Base-by-base conservation (phyloP, 2,888 invertebrate genomes). In the Aradus depressus region DNA sequence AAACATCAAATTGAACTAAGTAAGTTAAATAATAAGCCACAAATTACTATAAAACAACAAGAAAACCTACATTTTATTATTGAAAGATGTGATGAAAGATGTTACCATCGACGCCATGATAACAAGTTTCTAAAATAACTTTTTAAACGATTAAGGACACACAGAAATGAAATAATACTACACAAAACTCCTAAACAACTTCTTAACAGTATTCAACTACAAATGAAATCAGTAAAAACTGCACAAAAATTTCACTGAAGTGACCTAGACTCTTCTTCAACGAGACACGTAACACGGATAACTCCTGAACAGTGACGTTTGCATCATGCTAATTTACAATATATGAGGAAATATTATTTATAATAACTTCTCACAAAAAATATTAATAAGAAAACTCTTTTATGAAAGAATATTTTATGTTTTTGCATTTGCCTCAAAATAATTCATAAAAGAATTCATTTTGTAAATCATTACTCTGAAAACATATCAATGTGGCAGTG, bases 1-100 rank as follows among this genome's bases (percentile, higher is more conserved):
- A 43, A 28, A 14, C 34, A 22, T 4, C 2, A 32, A 45, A 23
- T 19, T 37, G 37, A 47, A 35, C 21, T 1, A 25, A 35, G 2
- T 4, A 44, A 23, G 3, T 26, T 3, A 18, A 39, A 32, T 35
- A 6, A 12, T 31, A 14, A 4, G 14, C 22, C 31, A 19, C 28
- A 44, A 23, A 22, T 10, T 23, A 18, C 2, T 22, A 31, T 5
- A n/a, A 37, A 26, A 26, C 16, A 10, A n/a, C n/a, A 23, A 35
- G 22, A 44, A 53, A 44, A 55, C 56, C 51, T 51, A 56, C 56
- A 56, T 37, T 48, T 44, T 56, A 22, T 37, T 47, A 51, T 53
- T 56, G 51, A 56, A 56, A 25, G 52, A 23, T 42, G 43, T 48
- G 25, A 53, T 41, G 35, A 56, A 56, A 32, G 56, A 51, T 34